phyloP scores from a whole-genome alignment of 2,888 invertebrate species.

The Hybos culiciformis region DNA sequence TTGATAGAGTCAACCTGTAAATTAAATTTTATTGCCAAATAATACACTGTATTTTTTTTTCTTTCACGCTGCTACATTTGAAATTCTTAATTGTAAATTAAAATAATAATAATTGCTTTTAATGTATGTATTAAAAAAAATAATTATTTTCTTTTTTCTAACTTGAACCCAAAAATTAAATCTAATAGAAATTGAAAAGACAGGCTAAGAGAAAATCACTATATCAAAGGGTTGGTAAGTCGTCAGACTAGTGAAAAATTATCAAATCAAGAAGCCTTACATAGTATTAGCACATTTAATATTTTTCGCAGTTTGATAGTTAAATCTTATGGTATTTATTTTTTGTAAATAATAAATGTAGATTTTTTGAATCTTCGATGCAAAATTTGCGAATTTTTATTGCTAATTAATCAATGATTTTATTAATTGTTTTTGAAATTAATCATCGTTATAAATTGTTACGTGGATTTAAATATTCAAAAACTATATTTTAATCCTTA shows the following conservation, averaged over 20 bases:
- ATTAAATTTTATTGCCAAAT: conserved; percentile 6
- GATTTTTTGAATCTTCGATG: neutral
- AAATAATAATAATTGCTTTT: conserved; percentile 9
- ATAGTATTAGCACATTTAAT: conserved; percentile 11
- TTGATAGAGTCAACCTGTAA: conserved; percentile 1
- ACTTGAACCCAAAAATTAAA: neutral
- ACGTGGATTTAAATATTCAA: too few relatives aligned
- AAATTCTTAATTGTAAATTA: neutral
- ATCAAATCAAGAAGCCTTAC: neutral
- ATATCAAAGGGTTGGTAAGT: conserved; percentile 68
- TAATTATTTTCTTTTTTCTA: neutral
- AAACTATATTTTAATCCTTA: too few relatives aligned
- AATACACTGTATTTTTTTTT: conserved; percentile 9
- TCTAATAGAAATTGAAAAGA: conserved; percentile 48
- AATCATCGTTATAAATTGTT: too few relatives aligned
- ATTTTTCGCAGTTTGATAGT: conserved; percentile 6
- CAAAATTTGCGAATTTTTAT: conserved; percentile 1
- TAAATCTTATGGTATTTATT: neutral
- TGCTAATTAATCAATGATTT: too few relatives aligned
- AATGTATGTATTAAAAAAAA: neutral
- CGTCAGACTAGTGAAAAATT: conserved; percentile 25
- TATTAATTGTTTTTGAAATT: too few relatives aligned
- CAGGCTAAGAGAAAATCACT: conserved; percentile 57
- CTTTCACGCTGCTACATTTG: conserved; percentile 14
- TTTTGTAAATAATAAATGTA: conserved; percentile 15